Evolutionary conservation across 2,113 vertebrate species (phyloP).

Genomic region (Sardina pilchardus): DNA sequence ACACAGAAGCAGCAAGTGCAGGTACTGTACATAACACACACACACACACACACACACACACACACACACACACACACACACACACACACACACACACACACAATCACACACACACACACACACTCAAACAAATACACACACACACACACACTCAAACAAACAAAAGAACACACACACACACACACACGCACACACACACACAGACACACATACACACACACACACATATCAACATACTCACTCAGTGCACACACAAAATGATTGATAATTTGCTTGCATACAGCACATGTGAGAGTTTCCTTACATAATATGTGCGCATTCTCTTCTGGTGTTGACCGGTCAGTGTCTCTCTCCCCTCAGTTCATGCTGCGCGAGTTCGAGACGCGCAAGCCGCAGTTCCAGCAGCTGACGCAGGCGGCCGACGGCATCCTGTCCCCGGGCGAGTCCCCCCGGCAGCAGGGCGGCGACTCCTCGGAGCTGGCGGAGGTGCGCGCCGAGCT

Average conservation of each 20-base stretch:
- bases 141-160: too few species aligned
- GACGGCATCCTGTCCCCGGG: slow-evolving; percentile 81
- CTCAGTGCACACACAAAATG: background rate
- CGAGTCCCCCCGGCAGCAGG: slow-evolving; percentile 43
- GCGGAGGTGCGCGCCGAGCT: slow-evolving; percentile 82
- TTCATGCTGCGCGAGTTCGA: slow-evolving; percentile 99
- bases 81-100: too few species aligned
- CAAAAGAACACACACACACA: too few species aligned
- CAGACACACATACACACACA: too few species aligned
- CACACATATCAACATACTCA: background rate
- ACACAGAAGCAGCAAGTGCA: slow-evolving; percentile 97
- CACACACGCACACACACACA: too few species aligned
- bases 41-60: background rate
- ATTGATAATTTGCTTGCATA: background rate
- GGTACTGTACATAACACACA: slow-evolving; percentile 60
- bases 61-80: rapidly evolving
- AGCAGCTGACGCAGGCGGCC: slow-evolving; percentile 89
- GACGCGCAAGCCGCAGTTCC: slow-evolving; percentile 86
- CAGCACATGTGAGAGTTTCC: background rate
- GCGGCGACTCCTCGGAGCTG: slow-evolving; percentile 72
- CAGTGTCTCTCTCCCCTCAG: slow-evolving; percentile 58
- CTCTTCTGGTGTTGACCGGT: background rate
- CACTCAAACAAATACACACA: rapidly evolving
- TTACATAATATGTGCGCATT: background rate
- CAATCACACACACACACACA: background rate